These are phyloP conservation scores for Scaptomyza cyrtandrae DNA, from an alignment of 2,888 invertebrate genomes.

Conservation along the genomic window DNA sequence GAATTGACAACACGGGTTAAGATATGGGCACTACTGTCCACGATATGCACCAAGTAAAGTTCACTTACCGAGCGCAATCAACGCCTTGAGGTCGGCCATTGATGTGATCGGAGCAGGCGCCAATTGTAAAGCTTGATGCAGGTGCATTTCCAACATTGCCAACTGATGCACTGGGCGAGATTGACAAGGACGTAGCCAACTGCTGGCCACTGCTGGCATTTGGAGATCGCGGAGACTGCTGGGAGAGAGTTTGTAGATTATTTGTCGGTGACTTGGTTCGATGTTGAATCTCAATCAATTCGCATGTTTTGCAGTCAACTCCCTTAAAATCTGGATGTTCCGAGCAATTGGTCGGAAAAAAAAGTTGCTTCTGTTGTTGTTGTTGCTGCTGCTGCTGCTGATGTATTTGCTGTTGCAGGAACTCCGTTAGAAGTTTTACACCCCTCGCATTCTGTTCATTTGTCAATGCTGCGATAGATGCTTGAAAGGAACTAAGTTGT, in stretches of 20 bases:
- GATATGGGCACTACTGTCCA: background rate
- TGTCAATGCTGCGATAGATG: conserved; percentile 78
- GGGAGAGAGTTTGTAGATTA: conserved; percentile 35
- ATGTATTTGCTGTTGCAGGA: conserved; percentile 82
- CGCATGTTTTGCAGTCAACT: conserved; percentile 84
- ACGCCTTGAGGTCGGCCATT: conserved; percentile 96
- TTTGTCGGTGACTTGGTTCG: conserved; percentile 68
- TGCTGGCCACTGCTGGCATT: conserved; percentile 47
- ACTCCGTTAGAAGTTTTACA: conserved; percentile 83
- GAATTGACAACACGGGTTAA: no score
- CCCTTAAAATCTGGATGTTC: conserved; percentile 83
- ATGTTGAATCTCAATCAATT: conserved; percentile 79
- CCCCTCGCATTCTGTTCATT: conserved; percentile 68
- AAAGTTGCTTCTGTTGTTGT: conserved; percentile 62
- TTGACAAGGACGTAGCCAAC: conserved; percentile 46
- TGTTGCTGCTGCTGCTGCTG: conserved; percentile 71
- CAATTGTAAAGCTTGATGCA: conserved; percentile 89
- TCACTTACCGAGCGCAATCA: conserved; percentile 90
- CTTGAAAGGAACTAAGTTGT: conserved; percentile 80
- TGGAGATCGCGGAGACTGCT: conserved; percentile 52
- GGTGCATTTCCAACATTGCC: conserved; percentile 56
- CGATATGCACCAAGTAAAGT: no score
- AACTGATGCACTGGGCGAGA: conserved; percentile 65
- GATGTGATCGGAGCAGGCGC: conserved; percentile 97
- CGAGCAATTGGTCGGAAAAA: conserved; percentile 74